Evolutionary conservation across 2,888 invertebrate species (phyloP).

Genomic region (Bimastos eiseni): DNA sequence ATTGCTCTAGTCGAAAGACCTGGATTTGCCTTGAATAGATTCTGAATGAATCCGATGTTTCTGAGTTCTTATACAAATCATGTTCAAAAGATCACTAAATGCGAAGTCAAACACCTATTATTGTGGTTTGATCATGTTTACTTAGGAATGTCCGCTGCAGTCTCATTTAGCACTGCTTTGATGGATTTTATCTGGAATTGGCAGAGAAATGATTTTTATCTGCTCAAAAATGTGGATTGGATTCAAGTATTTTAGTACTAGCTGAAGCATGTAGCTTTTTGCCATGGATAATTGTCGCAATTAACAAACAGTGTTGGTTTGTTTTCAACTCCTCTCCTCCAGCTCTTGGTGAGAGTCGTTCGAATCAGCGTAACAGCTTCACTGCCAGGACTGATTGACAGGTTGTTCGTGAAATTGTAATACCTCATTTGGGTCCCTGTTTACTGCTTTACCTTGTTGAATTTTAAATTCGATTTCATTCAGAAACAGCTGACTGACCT

Average conservation of each 20-base stretch:
- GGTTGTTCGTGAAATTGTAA: background rate
- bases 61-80: background rate
- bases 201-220: background rate
- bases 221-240: background rate
- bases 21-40: background rate
- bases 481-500: conserved; percentile 4
- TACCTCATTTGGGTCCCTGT: background rate
- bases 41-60: conserved; percentile 4
- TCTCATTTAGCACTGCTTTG: background rate
- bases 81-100: background rate
- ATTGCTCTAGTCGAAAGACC: background rate
- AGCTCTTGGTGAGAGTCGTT: background rate
- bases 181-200: background rate
- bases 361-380: background rate
- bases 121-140: background rate
- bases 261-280: background rate
- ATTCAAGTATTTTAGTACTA: background rate
- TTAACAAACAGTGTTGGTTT: background rate
- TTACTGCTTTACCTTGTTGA: background rate
- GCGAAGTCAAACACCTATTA: background rate
- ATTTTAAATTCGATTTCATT: background rate
- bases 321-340: background rate
- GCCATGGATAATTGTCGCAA: background rate
- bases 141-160: background rate
- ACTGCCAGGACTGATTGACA: background rate